Conservation (phyloP, 2,113 vertebrate species). For the Phyllostomus discolor region DNA sequence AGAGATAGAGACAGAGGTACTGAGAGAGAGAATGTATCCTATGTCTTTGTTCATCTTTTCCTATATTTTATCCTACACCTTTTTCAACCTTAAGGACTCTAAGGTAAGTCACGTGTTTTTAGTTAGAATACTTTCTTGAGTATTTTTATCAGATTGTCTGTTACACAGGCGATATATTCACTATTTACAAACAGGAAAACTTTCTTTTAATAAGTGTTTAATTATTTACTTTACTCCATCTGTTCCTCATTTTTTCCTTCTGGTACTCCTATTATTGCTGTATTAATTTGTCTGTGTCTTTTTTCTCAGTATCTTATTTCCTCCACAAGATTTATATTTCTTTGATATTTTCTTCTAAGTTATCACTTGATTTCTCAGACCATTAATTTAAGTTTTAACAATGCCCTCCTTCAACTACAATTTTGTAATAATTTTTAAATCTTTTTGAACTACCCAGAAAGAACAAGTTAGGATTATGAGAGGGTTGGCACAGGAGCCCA, state of each 20-base stretch:
- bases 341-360: not conserved
- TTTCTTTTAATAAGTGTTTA: not conserved
- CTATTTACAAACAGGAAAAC: not conserved
- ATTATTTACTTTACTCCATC: not conserved
- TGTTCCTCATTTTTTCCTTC: not conserved
- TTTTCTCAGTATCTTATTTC: not conserved
- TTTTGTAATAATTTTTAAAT: not conserved
- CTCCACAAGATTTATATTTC: not conserved
- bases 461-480: not conserved
- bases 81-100: not conserved
- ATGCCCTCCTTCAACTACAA: not conserved
- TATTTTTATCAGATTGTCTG: not conserved
- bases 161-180: not conserved
- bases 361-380: not conserved
- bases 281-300: not conserved
- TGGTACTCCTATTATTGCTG: not conserved
- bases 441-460: not conserved
- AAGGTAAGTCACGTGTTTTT: not conserved
- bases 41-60: not conserved
- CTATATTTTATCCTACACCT: not conserved
- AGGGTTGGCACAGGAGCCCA: not conserved
- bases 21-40: not conserved
- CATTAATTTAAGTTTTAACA: not conserved
- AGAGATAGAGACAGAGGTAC: not conserved
- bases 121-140: not conserved